Evolutionary conservation across 2,888 invertebrate species (phyloP).

Genomic region (Andrena praecox): DNA sequence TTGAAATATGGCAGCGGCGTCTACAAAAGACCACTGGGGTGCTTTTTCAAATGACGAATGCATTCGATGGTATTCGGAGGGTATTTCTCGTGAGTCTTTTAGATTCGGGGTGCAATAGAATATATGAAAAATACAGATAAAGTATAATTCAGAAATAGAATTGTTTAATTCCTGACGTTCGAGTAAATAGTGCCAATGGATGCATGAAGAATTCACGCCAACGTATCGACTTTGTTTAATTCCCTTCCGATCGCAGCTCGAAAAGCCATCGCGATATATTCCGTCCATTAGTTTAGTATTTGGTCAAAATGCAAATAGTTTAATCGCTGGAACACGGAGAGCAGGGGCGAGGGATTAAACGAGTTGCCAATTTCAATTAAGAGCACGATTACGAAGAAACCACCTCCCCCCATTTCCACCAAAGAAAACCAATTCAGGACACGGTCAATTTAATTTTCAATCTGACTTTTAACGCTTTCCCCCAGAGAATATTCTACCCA

Average conservation of each 20-base stretch:
- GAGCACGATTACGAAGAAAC: constrained; percentile 48
- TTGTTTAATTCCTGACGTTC: not conserved
- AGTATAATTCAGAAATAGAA: no score
- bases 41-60: no score
- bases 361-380: constrained; percentile 62
- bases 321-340: constrained; percentile 32
- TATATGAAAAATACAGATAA: no score
- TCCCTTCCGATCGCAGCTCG: not conserved
- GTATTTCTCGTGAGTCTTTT: no score
- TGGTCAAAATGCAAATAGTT: constrained; percentile 15
- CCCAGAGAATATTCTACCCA: constrained; percentile 4
- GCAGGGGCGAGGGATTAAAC: constrained; percentile 37
- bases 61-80: no score
- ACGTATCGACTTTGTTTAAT: not conserved
- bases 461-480: constrained; percentile 51
- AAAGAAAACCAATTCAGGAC: constrained; percentile 33
- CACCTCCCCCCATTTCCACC: not conserved
- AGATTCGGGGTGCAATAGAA: no score
- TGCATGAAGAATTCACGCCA: not conserved
- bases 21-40: no score
- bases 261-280: not conserved
- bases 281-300: constrained; percentile 4
- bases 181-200: not conserved
- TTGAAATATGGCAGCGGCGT: not conserved
- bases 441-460: constrained; percentile 57